Conservation (phyloP, 2,888 invertebrate species). For the Corythucha ciliata region DNA sequence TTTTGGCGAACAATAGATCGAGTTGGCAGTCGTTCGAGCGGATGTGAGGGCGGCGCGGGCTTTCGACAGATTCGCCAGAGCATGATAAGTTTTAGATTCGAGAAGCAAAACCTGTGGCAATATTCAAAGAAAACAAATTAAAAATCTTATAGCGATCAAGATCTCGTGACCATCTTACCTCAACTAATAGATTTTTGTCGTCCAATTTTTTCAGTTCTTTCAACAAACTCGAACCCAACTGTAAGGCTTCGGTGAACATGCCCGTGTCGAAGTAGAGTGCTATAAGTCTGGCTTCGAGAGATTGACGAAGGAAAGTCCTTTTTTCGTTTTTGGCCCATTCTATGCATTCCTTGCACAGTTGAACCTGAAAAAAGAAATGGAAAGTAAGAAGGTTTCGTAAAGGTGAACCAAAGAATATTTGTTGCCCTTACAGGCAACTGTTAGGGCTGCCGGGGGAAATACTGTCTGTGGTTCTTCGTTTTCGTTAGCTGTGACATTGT, state of each 20-base stretch:
- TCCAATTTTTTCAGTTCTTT: conserved; percentile 97
- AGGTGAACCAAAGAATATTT: too few species aligned
- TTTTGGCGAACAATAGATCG: conserved; percentile 98
- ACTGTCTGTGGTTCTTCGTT: too few species aligned
- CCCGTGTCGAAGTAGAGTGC: conserved; percentile 89
- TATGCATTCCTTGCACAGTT: conserved; percentile 94
- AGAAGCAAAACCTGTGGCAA: conserved; percentile 94
- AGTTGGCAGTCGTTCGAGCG: conserved; percentile 98
- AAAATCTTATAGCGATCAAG: too few species aligned
- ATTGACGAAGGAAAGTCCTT: conserved; percentile 92
- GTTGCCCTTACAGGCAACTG: too few species aligned
- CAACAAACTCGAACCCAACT: conserved; percentile 74
- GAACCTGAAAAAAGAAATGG: too few species aligned
- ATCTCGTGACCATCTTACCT: too few species aligned
- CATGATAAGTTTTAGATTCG: conserved; percentile 98
- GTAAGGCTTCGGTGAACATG: conserved; percentile 77
- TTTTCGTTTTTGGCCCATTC: conserved; percentile 99
- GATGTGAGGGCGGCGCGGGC: conserved; percentile 94
- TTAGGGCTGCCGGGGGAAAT: too few species aligned
- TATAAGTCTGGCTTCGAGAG: conserved; percentile 87
- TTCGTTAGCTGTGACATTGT: too few species aligned
- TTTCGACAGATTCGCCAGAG: conserved; percentile 91
- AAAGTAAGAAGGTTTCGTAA: too few species aligned
- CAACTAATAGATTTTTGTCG: conserved; percentile 96
- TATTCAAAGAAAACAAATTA: too few species aligned